phyloP scores from a whole-genome alignment of 2,888 invertebrate genomes.

The Baronia brevicornis region DNA sequence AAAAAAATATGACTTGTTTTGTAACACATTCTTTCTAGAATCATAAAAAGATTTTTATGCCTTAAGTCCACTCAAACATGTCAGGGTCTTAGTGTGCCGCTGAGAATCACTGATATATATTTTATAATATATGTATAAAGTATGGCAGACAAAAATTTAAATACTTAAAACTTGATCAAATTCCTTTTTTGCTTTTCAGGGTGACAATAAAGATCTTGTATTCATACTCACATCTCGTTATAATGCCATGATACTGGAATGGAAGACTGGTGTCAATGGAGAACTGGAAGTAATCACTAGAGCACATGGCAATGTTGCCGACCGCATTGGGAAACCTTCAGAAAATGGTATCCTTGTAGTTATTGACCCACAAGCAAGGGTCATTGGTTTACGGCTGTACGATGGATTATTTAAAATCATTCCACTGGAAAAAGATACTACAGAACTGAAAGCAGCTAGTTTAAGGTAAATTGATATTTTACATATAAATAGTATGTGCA shows the following conservation, averaged over 20 bases:
- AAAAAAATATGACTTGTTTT: too few species aligned
- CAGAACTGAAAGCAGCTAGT: slow-evolving; percentile 93
- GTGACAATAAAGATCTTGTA: slow-evolving; percentile 92
- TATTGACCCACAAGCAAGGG: slow-evolving; percentile 95
- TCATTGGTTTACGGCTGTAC: slow-evolving; percentile 95
- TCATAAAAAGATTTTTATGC: too few species aligned
- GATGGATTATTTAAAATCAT: slow-evolving; percentile 98
- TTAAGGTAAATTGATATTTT: slow-evolving; percentile 66
- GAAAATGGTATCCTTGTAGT: slow-evolving; percentile 97
- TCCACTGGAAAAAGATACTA: slow-evolving; percentile 94
- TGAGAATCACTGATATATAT: too few species aligned
- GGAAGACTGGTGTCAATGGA: slow-evolving; percentile 80
- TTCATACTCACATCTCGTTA: slow-evolving; percentile 95
- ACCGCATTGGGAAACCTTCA: slow-evolving; percentile 94
- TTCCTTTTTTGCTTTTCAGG: slow-evolving; percentile 72
- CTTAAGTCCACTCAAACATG: too few species aligned
- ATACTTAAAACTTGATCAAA: background rate
- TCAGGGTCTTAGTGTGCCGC: too few species aligned
- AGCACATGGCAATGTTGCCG: slow-evolving; percentile 97
- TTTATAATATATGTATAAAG: too few species aligned
- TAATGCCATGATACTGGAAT: slow-evolving; percentile 98
- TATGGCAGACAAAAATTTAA: too few species aligned
- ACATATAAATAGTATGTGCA: too few species aligned
- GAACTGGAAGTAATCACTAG: slow-evolving; percentile 95
- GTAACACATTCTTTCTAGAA: too few species aligned